Percentiles rank a stretch among this genome's conserved stretches.
Conservation (phyloP, 2,888 invertebrate species). For the Leucozona laternaria region DNA sequence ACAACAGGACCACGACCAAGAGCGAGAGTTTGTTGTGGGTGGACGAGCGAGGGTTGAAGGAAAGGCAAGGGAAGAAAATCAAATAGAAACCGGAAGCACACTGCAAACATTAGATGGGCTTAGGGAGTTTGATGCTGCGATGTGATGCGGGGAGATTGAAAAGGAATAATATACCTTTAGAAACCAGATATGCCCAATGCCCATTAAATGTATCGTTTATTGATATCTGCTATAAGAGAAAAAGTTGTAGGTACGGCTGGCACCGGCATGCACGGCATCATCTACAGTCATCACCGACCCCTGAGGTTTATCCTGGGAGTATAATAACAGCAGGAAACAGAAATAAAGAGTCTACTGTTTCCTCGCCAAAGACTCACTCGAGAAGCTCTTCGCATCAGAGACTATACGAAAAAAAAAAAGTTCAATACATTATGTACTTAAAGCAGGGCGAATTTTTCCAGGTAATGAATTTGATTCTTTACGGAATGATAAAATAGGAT, state of each 20-base stretch:
- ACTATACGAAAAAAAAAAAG: slow-evolving; percentile 14
- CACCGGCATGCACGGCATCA: not conserved
- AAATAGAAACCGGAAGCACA: slow-evolving; percentile 73
- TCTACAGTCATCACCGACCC: slow-evolving; percentile 44
- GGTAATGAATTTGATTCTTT: too few relatives aligned
- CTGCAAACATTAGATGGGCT: slow-evolving; percentile 70
- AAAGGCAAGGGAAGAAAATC: slow-evolving; percentile 56
- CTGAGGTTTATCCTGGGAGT: slow-evolving; percentile 76
- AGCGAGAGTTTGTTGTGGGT: slow-evolving; percentile 42
- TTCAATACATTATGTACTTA: slow-evolving; percentile 43
- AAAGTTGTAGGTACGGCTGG: slow-evolving; percentile 17
- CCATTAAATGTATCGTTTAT: slow-evolving; percentile 77
- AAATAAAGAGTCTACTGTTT: slow-evolving; percentile 62
- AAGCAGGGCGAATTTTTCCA: slow-evolving; percentile 16
- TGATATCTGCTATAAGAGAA: slow-evolving; percentile 66
- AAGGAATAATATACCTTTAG: slow-evolving; percentile 45
- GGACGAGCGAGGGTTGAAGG: slow-evolving; percentile 18
- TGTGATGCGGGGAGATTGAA: slow-evolving; percentile 38
- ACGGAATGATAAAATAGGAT: too few relatives aligned
- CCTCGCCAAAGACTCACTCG: slow-evolving; percentile 53
- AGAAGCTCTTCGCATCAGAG: slow-evolving; percentile 49
- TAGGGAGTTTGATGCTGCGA: slow-evolving; percentile 41
- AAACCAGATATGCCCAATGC: slow-evolving; percentile 64
- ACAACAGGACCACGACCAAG: slow-evolving; percentile 67
- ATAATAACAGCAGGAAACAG: slow-evolving; percentile 76